phyloP scores from a whole-genome alignment of 2,113 vertebrate genomes.

The Mobula hypostoma region DNA sequence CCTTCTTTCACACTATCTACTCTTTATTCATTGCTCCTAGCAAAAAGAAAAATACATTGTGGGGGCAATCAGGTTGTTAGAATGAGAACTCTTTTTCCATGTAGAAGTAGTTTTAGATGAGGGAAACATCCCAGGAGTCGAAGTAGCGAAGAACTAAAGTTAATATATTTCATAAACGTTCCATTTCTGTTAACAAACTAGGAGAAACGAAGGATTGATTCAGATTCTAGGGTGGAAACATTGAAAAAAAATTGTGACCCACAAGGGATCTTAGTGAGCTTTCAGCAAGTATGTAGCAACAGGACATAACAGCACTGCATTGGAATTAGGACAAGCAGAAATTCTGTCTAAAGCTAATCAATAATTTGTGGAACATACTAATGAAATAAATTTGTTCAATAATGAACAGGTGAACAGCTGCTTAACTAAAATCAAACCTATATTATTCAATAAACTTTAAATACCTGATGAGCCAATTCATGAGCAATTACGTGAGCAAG shows the following conservation, averaged over 20 bases:
- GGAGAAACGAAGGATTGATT: background rate
- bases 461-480: slow-evolving; percentile 92
- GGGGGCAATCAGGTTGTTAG: background rate
- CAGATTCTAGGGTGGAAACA: background rate
- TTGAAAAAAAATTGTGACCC: background rate
- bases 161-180: background rate
- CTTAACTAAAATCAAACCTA: background rate
- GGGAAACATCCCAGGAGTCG: background rate
- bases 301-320: background rate
- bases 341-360: background rate
- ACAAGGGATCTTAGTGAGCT: background rate
- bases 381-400: background rate
- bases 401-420: background rate
- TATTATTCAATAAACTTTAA: background rate
- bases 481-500: slow-evolving; percentile 81
- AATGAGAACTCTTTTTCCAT: background rate
- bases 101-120: background rate
- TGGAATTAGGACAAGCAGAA: background rate
- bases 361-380: background rate
- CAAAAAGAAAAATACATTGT: background rate
- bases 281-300: background rate
- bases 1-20: background rate
- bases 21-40: background rate
- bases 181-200: background rate
- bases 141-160: background rate